These are phyloP conservation scores for Meteorus sp. DNA, from an alignment of 1,140 invertebrate genomes.

Conservation along the genomic window DNA sequence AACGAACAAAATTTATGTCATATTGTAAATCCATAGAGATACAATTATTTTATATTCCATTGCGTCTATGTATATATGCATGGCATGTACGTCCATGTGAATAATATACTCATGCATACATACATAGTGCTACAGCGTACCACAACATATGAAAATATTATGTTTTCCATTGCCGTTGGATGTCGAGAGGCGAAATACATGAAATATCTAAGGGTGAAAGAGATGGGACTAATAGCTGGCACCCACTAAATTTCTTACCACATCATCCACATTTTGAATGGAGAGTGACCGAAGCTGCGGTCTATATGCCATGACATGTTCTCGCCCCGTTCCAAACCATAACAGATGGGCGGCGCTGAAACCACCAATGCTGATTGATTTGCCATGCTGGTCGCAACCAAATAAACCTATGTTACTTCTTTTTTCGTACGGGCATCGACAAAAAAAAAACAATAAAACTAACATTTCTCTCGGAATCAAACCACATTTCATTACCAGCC, in stretches of 20 bases:
- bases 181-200: not conserved
- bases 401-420: slow-evolving; percentile 5
- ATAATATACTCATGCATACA: no score
- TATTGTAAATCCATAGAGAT: no score
- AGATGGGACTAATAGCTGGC: slow-evolving; percentile 19
- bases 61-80: not conserved
- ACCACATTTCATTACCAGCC: no score
- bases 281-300: slow-evolving; percentile 46
- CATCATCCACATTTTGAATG: slow-evolving; percentile 43
- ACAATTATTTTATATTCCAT: not conserved
- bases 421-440: not conserved
- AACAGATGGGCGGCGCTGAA: slow-evolving; percentile 58
- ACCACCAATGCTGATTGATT: slow-evolving; percentile 59
- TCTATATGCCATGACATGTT: slow-evolving; percentile 54
- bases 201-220: not conserved
- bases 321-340: slow-evolving; percentile 35
- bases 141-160: no score
- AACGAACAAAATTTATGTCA: no score
- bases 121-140: no score
- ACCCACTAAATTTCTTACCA: slow-evolving; percentile 40
- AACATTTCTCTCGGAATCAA: no score
- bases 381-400: slow-evolving; percentile 49
- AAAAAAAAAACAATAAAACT: not conserved
- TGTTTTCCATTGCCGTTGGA: no score
- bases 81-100: no score